Conservation (phyloP, 1,140 invertebrate species). For the Chironomus tepperi region DNA sequence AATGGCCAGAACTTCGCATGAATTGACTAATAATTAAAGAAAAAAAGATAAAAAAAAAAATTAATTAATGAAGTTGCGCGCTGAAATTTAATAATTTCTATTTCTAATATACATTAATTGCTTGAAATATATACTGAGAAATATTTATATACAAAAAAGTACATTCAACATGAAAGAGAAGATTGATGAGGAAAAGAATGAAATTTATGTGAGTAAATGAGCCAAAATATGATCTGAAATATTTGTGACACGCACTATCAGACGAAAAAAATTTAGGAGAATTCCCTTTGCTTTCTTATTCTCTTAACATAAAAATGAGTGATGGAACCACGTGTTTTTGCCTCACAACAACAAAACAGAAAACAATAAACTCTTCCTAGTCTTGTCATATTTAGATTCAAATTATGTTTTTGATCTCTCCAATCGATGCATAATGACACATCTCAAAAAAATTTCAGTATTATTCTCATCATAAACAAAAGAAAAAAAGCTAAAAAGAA, state of each 20-base stretch:
- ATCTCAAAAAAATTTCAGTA: too few species aligned
- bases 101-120: slow-evolving; percentile 6
- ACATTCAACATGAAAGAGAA: slow-evolving; percentile 5
- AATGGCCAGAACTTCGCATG: slow-evolving; percentile 27
- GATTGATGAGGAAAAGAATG: slow-evolving; percentile 21
- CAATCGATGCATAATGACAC: too few species aligned
- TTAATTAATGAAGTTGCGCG: slow-evolving; percentile 7
- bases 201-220: slow-evolving; percentile 22
- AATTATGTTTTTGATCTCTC: too few species aligned
- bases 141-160: slow-evolving; percentile 11
- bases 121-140: slow-evolving; percentile 6
- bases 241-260: slow-evolving; percentile 21
- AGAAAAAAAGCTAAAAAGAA: too few species aligned
- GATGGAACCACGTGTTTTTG: too few species aligned
- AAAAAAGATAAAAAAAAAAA: slow-evolving; percentile 24
- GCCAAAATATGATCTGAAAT: slow-evolving; percentile 3
- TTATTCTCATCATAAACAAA: too few species aligned
- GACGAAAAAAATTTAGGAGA: neutral
- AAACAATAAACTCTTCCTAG: neutral
- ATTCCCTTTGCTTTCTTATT: neutral
- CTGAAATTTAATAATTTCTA: slow-evolving; percentile 22
- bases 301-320: neutral
- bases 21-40: slow-evolving; percentile 21
- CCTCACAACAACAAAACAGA: too few species aligned
- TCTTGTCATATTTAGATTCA: neutral